phyloP scores from a whole-genome alignment of 2,888 invertebrate species.

The Globia sparganii region DNA sequence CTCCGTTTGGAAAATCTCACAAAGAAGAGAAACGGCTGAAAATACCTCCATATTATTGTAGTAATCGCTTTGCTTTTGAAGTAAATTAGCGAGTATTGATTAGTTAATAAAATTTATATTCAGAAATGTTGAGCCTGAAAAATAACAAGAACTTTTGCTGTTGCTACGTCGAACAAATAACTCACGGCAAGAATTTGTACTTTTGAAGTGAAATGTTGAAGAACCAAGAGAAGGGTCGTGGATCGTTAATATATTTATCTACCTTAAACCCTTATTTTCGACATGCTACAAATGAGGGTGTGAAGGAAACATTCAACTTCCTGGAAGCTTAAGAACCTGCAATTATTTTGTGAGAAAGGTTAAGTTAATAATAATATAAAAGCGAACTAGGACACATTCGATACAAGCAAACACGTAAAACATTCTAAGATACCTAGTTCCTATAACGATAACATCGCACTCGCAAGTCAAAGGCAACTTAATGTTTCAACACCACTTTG shows the following conservation, averaged over 20 bases:
- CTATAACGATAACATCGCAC: not conserved
- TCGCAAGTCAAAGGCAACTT: not conserved
- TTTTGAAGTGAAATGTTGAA: conserved; percentile 26
- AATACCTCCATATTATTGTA: not conserved
- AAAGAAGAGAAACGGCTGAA: not conserved
- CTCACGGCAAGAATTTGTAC: conserved; percentile 27
- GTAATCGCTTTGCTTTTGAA: conserved; percentile 21
- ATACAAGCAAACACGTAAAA: not conserved
- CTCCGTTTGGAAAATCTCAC: not conserved
- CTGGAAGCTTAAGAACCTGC: not conserved
- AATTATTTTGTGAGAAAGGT: not conserved
- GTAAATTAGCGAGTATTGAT: conserved; percentile 57
- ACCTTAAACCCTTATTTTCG: conserved; percentile 16
- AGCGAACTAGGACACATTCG: not conserved
- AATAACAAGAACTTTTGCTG: conserved; percentile 35
- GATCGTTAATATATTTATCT: not conserved
- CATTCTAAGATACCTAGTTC: not conserved
- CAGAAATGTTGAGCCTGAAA: conserved; percentile 28
- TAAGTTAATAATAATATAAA: not conserved
- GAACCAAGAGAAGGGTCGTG: conserved; percentile 18
- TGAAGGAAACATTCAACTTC: conserved; percentile 11
- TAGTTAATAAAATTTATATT: conserved; percentile 32
- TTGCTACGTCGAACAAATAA: conserved; percentile 32
- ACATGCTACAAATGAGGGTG: conserved; percentile 11
- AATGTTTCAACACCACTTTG: not conserved